Evolutionary conservation across 2,888 invertebrate genomes (phyloP), one percentile per base, ranked within the genome.

Genomic region (Cryptocheilus praepositus): DNA sequence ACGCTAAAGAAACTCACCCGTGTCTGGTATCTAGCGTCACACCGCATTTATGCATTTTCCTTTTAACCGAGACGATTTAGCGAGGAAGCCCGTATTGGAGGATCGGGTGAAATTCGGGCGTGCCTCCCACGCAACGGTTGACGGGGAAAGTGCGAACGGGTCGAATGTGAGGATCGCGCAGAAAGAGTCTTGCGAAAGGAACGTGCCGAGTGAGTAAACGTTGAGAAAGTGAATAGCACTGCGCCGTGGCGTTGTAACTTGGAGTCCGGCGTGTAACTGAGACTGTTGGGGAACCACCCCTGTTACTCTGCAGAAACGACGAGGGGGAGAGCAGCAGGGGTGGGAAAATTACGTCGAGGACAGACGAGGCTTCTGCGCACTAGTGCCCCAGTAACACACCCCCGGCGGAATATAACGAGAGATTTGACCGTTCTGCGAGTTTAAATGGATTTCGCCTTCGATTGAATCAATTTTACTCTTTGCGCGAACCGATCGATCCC

Each of bases 351-450:
- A 80, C 77, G 74, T 80, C 76, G 77, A 80, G 77, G 75, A 81
- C 76, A 70, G 67, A 70, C 76, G 73, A 60, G 71, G 83, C 85
- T 86, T 83, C 85, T 87, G 87, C 87, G 86, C 86, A 85, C 83
- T 83, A 79, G 78, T 86, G 86, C 83, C 86, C 86, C 83, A 86
- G 83, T 86, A 86, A 86, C 86, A 84, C 86, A 85, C 85, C 85
- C 82, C 83, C 85, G 82, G 79, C 73, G 65, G 64, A 45, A 63
- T 72, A 56, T 71, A 66, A 71, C 73, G 74, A 71, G 72, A 68
- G 73, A 67, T 76, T 79, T 69, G 80, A 83, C 63, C 71, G 61
- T 59, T 36, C 7, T 36, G 36, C 11, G 36, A 36, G 36, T 36
- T 36, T 36, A 36, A 36, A 36, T 36, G 13, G 36, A 36, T 36